These are phyloP conservation scores for Sycophaga agraensis DNA, from an alignment of 1,140 invertebrate genomes.

Conservation along the genomic window DNA sequence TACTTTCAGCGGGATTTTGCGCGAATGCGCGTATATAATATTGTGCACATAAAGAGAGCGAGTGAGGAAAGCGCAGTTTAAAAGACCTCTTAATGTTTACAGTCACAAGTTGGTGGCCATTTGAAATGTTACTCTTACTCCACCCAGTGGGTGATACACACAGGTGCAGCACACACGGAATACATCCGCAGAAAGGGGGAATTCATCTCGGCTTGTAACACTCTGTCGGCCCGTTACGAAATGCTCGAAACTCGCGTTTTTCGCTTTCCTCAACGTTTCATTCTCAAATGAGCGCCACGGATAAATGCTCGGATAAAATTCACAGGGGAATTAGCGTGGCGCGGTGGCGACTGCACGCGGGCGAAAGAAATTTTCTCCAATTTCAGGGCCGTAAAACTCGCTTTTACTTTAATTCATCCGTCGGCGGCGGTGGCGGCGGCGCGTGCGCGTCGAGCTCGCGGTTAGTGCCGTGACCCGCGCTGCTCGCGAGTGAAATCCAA, in stretches of 20 bases:
- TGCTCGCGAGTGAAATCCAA: constrained; percentile 15
- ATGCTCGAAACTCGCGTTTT: background rate
- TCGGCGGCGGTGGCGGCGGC: background rate
- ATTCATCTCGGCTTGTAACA: background rate
- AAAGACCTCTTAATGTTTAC: too few species aligned
- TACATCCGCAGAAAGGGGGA: too few species aligned
- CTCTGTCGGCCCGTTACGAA: background rate
- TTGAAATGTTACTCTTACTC: too few species aligned
- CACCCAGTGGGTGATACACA: too few species aligned
- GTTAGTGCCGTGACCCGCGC: constrained; percentile 3
- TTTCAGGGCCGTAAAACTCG: constrained; percentile 27
- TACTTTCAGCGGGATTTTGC: too few species aligned
- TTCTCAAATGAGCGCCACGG: background rate
- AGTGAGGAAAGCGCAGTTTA: too few species aligned
- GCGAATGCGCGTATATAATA: too few species aligned
- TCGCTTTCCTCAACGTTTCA: background rate
- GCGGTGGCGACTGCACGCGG: background rate
- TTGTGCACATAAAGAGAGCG: too few species aligned
- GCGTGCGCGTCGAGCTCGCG: background rate
- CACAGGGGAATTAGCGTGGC: background rate
- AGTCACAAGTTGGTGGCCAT: too few species aligned
- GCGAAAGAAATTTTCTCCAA: constrained; percentile 28
- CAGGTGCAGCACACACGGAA: too few species aligned
- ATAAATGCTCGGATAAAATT: constrained; percentile 1
- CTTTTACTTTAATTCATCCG: constrained; percentile 29